A percentile compares a stretch with the other conserved stretches of the same genome.
Evolutionary conservation across 2,113 vertebrate genomes (phyloP).

Genomic region (Climacteris rufus): DNA sequence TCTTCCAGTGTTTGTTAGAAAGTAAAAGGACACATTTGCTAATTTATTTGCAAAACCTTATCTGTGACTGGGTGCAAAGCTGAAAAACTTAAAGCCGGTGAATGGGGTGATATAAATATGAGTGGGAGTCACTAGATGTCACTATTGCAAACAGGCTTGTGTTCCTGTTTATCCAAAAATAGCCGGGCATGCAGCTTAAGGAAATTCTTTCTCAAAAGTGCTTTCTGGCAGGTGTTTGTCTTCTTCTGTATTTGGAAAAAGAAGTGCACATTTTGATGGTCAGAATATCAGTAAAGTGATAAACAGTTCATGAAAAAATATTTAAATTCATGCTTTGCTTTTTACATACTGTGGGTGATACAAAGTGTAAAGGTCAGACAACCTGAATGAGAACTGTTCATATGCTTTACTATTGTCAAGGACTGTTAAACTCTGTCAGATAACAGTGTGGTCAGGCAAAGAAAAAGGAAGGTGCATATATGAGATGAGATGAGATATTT

Average conservation of each 20-base stretch:
- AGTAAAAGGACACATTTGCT: background rate
- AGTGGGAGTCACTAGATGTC: background rate
- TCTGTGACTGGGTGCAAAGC: background rate
- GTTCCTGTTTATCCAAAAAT: background rate
- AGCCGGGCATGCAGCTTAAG: background rate
- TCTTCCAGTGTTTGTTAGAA: background rate
- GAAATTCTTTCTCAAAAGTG: background rate
- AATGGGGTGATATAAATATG: background rate
- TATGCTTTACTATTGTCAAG: background rate
- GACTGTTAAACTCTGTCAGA: background rate
- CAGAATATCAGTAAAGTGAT: background rate
- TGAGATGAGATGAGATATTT: background rate
- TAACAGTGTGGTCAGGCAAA: background rate
- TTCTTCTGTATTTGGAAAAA: background rate
- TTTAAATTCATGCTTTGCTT: background rate
- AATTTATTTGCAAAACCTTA: background rate
- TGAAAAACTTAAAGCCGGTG: background rate
- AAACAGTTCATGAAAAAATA: fast-evolving
- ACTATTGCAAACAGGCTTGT: background rate
- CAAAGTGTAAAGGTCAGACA: background rate
- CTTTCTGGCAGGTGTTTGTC: background rate
- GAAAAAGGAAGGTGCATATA: background rate
- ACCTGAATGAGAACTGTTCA: fast-evolving
- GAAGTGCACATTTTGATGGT: background rate
- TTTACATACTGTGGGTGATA: background rate